These are phyloP conservation scores for Spatulosminthurus flaviceps DNA, from an alignment of 2,888 invertebrate species.

Conservation along the genomic window DNA sequence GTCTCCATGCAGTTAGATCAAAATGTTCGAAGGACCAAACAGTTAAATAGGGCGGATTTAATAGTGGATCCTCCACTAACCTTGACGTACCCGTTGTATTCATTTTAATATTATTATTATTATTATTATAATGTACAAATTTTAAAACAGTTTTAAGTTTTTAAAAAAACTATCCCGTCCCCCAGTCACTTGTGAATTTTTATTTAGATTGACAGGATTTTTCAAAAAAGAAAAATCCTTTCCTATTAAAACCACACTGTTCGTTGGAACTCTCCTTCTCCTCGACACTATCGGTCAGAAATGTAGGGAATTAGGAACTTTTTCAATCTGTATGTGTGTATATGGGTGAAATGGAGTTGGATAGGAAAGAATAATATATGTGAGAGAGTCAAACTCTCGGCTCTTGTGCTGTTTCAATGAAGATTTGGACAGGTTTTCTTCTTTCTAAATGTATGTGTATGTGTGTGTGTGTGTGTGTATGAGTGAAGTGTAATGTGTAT, in stretches of 20 bases:
- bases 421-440: too few relatives aligned
- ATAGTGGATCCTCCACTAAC: conserved; percentile 50
- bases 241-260: neutral
- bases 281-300: neutral
- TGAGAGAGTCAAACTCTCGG: neutral
- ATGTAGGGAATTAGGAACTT: conserved; percentile 27
- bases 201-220: too few relatives aligned
- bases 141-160: too few relatives aligned
- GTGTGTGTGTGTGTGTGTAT: neutral
- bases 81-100: conserved; percentile 22
- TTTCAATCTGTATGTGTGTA: neutral
- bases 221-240: too few relatives aligned
- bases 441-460: too few relatives aligned
- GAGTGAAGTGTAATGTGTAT: neutral
- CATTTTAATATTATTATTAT: conserved; percentile 16
- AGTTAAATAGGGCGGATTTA: conserved; percentile 57
- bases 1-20: conserved; percentile 68
- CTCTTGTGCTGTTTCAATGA: too few relatives aligned
- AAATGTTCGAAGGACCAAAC: conserved; percentile 61
- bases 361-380: too few relatives aligned
- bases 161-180: too few relatives aligned
- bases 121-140: neutral
- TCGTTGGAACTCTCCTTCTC: neutral
- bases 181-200: too few relatives aligned
- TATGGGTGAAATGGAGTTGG: conserved; percentile 10